phyloP scores from a whole-genome alignment of 1,140 invertebrate species.

The Linepithema humile region DNA sequence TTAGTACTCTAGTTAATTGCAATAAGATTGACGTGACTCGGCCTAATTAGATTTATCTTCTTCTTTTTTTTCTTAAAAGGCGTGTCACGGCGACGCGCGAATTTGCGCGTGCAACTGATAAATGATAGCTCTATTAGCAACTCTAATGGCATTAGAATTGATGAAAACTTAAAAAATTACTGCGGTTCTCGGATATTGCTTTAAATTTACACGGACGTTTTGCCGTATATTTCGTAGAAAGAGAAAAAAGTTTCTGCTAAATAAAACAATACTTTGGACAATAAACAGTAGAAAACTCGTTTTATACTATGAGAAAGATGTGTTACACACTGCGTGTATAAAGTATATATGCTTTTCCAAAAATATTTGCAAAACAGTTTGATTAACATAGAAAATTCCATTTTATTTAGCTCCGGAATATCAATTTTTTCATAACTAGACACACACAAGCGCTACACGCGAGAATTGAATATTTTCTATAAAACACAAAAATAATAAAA shows the following conservation, averaged over 20 bases:
- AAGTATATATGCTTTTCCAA: no score
- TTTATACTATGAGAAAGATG: background rate
- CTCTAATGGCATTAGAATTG: background rate
- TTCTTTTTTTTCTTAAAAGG: background rate
- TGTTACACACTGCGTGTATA: background rate
- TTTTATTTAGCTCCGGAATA: no score
- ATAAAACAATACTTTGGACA: slow-evolving; percentile 6
- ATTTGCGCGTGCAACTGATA: background rate
- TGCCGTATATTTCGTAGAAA: background rate
- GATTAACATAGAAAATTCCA: no score
- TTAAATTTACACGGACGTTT: background rate
- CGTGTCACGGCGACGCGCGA: background rate
- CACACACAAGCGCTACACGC: no score
- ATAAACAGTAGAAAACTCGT: background rate
- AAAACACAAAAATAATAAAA: no score
- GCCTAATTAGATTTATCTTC: background rate
- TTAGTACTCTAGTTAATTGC: slow-evolving; percentile 48
- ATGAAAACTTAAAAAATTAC: background rate
- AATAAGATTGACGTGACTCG: slow-evolving; percentile 20
- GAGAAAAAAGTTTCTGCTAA: background rate
- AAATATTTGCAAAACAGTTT: no score
- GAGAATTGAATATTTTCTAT: no score
- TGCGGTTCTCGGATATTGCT: background rate
- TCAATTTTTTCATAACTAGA: no score
- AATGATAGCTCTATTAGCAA: background rate